Conservation (phyloP, 1,140 invertebrate species). For the Hirudo medicinalis region DNA sequence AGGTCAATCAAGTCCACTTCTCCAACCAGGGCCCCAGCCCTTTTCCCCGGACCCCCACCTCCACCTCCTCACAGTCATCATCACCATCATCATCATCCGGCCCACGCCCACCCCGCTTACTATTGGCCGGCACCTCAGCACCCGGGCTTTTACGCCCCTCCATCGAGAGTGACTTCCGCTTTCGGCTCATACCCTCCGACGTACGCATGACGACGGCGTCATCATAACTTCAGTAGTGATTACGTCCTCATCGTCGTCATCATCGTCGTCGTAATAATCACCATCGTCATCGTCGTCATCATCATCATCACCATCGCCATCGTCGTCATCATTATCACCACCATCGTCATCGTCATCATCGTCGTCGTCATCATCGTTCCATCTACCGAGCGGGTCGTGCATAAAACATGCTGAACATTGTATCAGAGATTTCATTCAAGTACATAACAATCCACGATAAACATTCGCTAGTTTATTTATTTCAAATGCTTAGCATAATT, state of each 20-base stretch:
- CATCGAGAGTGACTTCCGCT: neutral
- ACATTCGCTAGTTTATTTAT: neutral
- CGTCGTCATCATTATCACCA: neutral
- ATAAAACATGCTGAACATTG: too few species aligned
- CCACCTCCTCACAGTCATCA: neutral
- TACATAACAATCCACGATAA: neutral
- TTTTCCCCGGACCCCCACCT: too few species aligned
- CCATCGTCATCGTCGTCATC: constrained; percentile 9
- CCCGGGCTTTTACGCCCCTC: neutral
- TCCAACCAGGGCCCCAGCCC: too few species aligned
- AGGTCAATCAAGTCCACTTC: too few species aligned
- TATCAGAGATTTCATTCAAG: too few species aligned
- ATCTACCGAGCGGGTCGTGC: too few species aligned
- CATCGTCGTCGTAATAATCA: neutral
- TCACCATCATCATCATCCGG: constrained; percentile 9
- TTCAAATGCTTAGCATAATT: too few species aligned
- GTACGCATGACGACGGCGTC: neutral
- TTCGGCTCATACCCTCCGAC: neutral
- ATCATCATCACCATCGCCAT: neutral
- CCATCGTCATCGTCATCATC: constrained; percentile 10
- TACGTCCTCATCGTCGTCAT: neutral
- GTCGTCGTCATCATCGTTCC: neutral
- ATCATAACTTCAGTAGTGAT: too few species aligned
- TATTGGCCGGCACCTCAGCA: neutral
- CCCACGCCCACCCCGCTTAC: neutral